Conservation (phyloP, 1,140 invertebrate genomes). For the Papilio helenus region DNA sequence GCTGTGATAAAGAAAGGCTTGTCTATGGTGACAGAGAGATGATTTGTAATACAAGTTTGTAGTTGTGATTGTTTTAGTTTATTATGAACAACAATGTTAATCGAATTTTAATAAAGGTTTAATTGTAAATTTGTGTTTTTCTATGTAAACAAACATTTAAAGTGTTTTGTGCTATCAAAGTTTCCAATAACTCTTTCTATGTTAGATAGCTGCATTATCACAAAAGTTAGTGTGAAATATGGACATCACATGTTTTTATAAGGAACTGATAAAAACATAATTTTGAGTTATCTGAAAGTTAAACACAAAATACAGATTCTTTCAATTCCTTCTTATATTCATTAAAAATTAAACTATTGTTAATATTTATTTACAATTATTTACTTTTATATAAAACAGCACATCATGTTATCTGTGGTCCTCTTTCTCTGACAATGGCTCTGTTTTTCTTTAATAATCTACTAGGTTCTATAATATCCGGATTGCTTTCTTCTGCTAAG, state of each 20-base stretch:
- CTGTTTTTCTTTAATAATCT: slow-evolving; percentile 60
- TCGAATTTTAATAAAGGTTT: slow-evolving; percentile 31
- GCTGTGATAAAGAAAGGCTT: slow-evolving; percentile 35
- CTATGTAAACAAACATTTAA: neutral
- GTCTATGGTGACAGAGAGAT: neutral
- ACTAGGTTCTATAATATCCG: slow-evolving; percentile 69
- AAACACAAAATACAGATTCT: too few species aligned
- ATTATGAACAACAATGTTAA: slow-evolving; percentile 25
- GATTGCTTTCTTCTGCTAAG: slow-evolving; percentile 76
- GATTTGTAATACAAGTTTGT: slow-evolving; percentile 27
- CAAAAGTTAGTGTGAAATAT: too few species aligned
- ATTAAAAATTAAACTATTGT: neutral
- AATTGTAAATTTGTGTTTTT: slow-evolving; percentile 14
- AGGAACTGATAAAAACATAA: too few species aligned
- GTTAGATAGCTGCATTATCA: too few species aligned
- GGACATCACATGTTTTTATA: too few species aligned
- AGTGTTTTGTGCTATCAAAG: neutral
- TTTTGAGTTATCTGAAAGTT: too few species aligned
- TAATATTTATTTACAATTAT: neutral
- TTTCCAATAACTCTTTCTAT: too few species aligned
- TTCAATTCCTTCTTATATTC: too few species aligned
- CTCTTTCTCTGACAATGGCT: slow-evolving; percentile 74
- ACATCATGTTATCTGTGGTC: slow-evolving; percentile 69
- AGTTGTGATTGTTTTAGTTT: slow-evolving; percentile 28
- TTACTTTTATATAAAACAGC: neutral